Conservation (phyloP, 2,797 vertebrate species). For the Lithobates pipiens region DNA sequence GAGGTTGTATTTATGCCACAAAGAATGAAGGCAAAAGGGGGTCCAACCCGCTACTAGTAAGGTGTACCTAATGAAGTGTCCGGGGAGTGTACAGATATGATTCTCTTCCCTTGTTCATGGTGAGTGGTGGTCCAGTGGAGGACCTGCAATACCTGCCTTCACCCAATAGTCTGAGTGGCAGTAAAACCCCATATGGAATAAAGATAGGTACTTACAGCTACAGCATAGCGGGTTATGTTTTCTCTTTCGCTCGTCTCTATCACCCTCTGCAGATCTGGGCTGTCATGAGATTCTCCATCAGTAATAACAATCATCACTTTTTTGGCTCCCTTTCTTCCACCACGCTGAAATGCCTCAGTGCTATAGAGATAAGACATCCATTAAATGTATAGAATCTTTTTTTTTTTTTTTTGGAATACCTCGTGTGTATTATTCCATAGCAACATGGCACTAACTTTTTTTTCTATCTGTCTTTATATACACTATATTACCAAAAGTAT, state of each 20-base stretch:
- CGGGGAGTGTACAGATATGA: no score
- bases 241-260: constrained; percentile 94
- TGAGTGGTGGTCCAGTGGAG: background rate
- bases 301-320: constrained; percentile 99
- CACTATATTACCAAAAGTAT: no score
- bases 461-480: no score
- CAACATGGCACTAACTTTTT: no score
- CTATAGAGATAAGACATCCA: constrained; percentile 72
- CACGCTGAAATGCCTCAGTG: constrained; percentile 94
- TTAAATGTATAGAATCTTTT: background rate
- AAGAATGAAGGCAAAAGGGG: no score
- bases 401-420: no score
- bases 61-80: no score
- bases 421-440: no score
- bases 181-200: background rate
- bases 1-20: no score
- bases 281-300: constrained; percentile 97
- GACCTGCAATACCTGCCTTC: no score
- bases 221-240: constrained; percentile 93
- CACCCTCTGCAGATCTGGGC: constrained; percentile 89
- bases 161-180: background rate
- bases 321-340: constrained; percentile 94
- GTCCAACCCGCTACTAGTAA: no score
- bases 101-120: background rate
- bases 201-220: constrained; percentile 85